Base-by-base conservation (phyloP, 2,888 invertebrate species). In the Caenorhabditis doughertyi region DNA sequence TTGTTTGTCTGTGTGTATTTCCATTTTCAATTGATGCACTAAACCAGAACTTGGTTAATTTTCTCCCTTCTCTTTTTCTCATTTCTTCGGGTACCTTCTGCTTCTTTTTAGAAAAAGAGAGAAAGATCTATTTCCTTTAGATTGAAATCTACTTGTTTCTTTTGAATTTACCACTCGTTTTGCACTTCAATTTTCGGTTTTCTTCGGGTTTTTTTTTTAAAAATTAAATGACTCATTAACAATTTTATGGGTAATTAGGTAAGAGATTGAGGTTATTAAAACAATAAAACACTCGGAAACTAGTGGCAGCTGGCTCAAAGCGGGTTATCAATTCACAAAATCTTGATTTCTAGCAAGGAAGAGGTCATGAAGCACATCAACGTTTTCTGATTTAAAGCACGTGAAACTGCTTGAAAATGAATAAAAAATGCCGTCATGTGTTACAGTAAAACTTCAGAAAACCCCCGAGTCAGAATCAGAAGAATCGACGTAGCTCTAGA, bases 91-190 rank as follows among this genome's bases (percentile, higher is more conserved):
- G 27, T 35, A 70, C 39, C 42, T 42, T 39, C 55, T 47, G 35
- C 44, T 67, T 51, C 51, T 51, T 35, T 35, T 13, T 39, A 39
- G 13, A 47, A 47, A 8, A 47, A 8, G 27, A 7, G 58, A 58
- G 23, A 29, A 27, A 18, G 25, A n/a, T 27, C 70, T 29, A 42
- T 70, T 55, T 70, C 32, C 29, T 64, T 64, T 27, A 49, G 64
- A 64, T 64, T 64, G 32, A 49, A 64, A 64, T 64, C 64, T 64
- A 32, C 16, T 64, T 49, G 64, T 64, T 64, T 64, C 64, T 58
- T 39, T 39, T 32, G 13, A 62, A 29, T 29, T 47, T 27, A n/a
- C 0, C n/a, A 27, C 62, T 62, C 23, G 42, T 47, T 27, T 18
- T 47, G 44, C 7, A 21, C 9, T 62, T 44, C 62, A 44, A 8